A percentile compares a stretch with the other conserved stretches of the same genome.
Conservation (phyloP, 1,140 invertebrate species). For the Lucilia sericata region DNA sequence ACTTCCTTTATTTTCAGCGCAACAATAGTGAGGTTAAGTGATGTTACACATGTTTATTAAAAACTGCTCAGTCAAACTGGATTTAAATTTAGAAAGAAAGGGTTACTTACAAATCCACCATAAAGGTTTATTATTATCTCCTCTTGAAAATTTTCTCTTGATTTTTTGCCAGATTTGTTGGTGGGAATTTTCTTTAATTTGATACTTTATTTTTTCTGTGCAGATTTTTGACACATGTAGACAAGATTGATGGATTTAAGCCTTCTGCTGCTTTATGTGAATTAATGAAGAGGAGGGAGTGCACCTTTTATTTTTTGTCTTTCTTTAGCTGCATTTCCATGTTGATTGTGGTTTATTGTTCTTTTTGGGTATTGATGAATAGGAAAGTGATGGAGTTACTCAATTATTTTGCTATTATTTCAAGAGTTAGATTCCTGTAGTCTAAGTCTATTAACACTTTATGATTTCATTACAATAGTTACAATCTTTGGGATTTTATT, state of each 20-base stretch:
- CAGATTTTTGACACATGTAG: constrained; percentile 35
- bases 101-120: constrained; percentile 16
- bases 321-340: neutral
- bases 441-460: constrained; percentile 34
- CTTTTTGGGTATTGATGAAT: neutral
- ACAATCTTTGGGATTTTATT: neutral
- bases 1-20: neutral
- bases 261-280: neutral
- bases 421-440: neutral
- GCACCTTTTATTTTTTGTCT: constrained; percentile 13
- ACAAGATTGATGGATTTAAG: constrained; percentile 38
- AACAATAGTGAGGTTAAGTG: neutral
- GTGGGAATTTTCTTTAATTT: constrained; percentile 40
- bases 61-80: neutral
- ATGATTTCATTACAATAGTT: neutral
- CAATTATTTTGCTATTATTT: constrained; percentile 41
- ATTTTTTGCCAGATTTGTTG: neutral
- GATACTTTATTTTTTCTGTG: constrained; percentile 31
- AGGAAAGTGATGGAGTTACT: constrained; percentile 17
- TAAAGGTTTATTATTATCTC: neutral
- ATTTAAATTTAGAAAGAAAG: constrained; percentile 20
- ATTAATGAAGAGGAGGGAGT: constrained; percentile 15
- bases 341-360: constrained; percentile 21
- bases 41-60: constrained; percentile 2
- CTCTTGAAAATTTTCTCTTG: neutral